phyloP scores from a whole-genome alignment of 2,888 invertebrate genomes.

The Ashinkailepas kermadecensis region DNA sequence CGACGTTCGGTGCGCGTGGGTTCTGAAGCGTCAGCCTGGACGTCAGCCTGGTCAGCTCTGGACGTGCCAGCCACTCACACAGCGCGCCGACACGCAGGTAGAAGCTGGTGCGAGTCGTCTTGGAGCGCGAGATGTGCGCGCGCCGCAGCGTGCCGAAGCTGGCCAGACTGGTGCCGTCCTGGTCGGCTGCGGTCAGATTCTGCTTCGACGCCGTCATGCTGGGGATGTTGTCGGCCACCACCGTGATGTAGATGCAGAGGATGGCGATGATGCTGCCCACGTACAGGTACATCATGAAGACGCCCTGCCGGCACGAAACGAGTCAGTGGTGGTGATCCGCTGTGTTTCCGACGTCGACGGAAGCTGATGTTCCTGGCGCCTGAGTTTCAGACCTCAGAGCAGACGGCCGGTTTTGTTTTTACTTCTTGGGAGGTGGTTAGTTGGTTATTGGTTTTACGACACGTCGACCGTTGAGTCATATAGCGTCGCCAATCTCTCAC shows the following conservation, averaged over 20 bases:
- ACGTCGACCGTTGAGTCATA: too few relatives aligned
- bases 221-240: conserved; percentile 48
- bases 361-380: too few relatives aligned
- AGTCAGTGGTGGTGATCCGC: too few relatives aligned
- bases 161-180: conserved; percentile 46
- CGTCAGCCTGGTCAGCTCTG: too few relatives aligned
- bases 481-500: too few relatives aligned
- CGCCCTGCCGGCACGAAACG: conserved; percentile 40
- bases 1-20: too few relatives aligned
- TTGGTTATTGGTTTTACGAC: too few relatives aligned
- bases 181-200: conserved; percentile 38
- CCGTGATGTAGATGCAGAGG: conserved; percentile 50
- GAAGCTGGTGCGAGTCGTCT: conserved; percentile 48
- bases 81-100: conserved; percentile 50
- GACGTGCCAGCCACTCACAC: conserved; percentile 41
- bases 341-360: too few relatives aligned
- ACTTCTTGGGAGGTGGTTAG: too few relatives aligned
- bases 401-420: too few relatives aligned
- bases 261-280: conserved; percentile 50
- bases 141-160: conserved; percentile 49
- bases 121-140: conserved; percentile 48
- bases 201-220: conserved; percentile 39
- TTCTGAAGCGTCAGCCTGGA: too few relatives aligned
- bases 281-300: conserved; percentile 50
- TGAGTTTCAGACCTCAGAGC: too few relatives aligned